Evolutionary conservation across 2,797 vertebrate species (phyloP).

Genomic region (Hydrocynus forskahlii): DNA sequence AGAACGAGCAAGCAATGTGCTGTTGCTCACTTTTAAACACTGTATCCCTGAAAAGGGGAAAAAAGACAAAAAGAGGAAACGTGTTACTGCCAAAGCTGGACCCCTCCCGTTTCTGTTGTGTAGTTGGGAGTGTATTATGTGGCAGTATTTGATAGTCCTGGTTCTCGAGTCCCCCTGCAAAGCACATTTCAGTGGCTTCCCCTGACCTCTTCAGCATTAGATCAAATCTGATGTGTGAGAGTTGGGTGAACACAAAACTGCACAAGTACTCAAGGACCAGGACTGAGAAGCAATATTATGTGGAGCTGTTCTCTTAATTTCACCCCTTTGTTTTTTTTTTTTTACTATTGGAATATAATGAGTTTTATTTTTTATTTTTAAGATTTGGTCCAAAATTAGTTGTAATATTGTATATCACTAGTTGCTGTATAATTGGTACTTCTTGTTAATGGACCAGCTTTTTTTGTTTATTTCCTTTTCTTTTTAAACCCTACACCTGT

Average conservation of each 20-base stretch:
- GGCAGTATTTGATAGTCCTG: not conserved
- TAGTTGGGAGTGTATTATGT: not conserved
- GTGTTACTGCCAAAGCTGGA: conserved; percentile 40
- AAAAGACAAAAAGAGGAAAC: conserved; percentile 8
- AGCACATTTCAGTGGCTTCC: not conserved
- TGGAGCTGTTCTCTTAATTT: not conserved
- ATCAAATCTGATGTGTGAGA: conserved; percentile 7
- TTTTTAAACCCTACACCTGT: conserved; percentile 1
- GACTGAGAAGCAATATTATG: conserved; percentile 1
- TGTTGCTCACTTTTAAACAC: conserved; percentile 16
- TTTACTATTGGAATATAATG: conserved; percentile 10
- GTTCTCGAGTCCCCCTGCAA: not conserved
- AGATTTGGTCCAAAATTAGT: conserved; percentile 42
- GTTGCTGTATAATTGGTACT: conserved; percentile 29
- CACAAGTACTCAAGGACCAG: not conserved
- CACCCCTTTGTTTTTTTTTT: conserved; percentile 4
- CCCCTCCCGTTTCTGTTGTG: conserved; percentile 29
- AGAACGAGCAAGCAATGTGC: not conserved
- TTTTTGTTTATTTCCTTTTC: conserved; percentile 35
- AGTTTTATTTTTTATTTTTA: no score
- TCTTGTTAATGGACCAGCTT: conserved; percentile 33
- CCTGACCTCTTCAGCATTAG: not conserved
- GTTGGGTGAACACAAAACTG: conserved; percentile 13
- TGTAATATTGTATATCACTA: not conserved
- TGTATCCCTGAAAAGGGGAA: conserved; percentile 20